Base-by-base conservation (phyloP, 2,797 vertebrate species). In the Sparus aurata region DNA sequence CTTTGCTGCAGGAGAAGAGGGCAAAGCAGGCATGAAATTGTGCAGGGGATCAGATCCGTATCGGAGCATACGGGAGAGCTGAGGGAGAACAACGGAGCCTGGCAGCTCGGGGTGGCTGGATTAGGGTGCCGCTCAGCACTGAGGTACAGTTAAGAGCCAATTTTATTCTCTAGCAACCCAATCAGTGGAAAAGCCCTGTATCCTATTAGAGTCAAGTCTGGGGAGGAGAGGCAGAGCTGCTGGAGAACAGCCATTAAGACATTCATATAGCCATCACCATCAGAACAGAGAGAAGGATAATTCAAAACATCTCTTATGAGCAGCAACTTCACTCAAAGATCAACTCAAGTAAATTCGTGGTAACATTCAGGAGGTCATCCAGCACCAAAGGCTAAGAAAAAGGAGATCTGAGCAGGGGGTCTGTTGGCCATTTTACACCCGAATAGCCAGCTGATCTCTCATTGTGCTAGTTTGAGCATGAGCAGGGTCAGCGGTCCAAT, bases 101-200 rank as follows among this genome's bases (percentile, higher is more conserved):
- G 84, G 87, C 84, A 86, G 85, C 78, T 80, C 12, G 38, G 86
- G 92, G 87, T 62, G 81, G 89, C 85, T 86, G 95, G 94, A 96
- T 96, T 95, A 96, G 91, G 91, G 86, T 77, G 82, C 85, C 66
- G 84, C 93, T 93, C 87, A 89, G 69, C 93, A 89, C 89, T 65
- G 83, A 95, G 94, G 95, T 94, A 94, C 91, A 94, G 94, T 95
- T 93, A 94, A 76, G 86, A 96, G 94, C 91, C 93, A 95, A 96
- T 97, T 97, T 96, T 95, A 96, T 95, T 96, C 95, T 95, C 94
- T 95, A 93, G 95, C 95, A 96, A 97, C 94, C 94, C 94, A 95
- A 96, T 96, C 96, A 96, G 95, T 95, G 91, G 93, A 94, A 95
- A 94, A 94, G 89, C 94, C 93, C 93, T 91, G 92, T 93, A 94